phyloP scores from a whole-genome alignment of 2,797 vertebrate genomes.

The Molossus molossus region DNA sequence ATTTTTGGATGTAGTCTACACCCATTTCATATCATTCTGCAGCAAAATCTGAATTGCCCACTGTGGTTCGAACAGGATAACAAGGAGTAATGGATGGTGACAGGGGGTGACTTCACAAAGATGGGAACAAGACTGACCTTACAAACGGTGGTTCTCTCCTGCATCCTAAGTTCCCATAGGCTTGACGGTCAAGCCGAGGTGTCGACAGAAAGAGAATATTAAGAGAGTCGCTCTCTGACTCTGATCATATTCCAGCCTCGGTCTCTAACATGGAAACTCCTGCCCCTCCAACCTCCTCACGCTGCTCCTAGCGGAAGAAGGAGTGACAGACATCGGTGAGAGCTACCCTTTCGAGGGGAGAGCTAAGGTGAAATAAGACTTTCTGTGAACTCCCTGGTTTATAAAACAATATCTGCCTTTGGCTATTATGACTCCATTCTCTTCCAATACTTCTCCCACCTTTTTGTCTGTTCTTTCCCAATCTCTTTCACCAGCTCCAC shows the following conservation, averaged over 20 bases:
- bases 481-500: not conserved
- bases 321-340: not conserved
- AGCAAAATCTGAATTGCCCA: conserved; percentile 4
- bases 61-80: not conserved
- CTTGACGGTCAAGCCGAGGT: not conserved
- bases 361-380: not conserved
- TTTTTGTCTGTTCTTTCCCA: not conserved
- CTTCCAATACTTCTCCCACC: conserved; percentile 2
- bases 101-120: not conserved
- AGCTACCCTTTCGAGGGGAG: not conserved
- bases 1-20: conserved; percentile 25
- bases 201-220: not conserved
- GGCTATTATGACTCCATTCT: not conserved
- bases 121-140: not conserved
- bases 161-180: too few relatives aligned
- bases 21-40: conserved; percentile 20
- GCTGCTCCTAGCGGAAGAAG: not conserved
- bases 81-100: not conserved
- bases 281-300: not conserved
- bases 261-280: not conserved
- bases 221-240: not conserved
- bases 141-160: not conserved
- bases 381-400: not conserved
- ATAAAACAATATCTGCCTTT: conserved; percentile 26
- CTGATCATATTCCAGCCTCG: not conserved